phyloP scores from a whole-genome alignment of 53 echinoderm and acorn worm species.

The Antedon mediterranea region DNA sequence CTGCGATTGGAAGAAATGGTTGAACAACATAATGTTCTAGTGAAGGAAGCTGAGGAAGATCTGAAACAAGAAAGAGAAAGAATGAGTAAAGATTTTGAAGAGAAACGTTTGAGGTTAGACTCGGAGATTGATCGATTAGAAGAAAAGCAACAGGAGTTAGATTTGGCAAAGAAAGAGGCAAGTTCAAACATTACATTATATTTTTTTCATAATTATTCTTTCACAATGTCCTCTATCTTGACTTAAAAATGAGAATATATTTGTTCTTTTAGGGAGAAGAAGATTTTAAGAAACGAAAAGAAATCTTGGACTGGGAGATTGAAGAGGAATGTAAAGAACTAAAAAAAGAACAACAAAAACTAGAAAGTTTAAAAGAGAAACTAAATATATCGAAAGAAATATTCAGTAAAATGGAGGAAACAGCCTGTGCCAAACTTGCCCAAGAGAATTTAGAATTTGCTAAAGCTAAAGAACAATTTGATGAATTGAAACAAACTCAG shows the following conservation, averaged over 20 bases:
- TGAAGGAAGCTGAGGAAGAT: neutral
- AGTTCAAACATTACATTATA: too few relatives aligned
- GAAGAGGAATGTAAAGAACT: constrained; percentile 72
- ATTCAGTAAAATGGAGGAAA: constrained; percentile 53
- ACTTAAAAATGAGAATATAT: neutral
- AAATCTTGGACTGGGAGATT: constrained; percentile 49
- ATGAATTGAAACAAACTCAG: constrained; percentile 54
- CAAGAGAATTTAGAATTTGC: constrained; percentile 64
- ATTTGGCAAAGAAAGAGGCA: constrained; percentile 28
- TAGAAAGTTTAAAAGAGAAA: constrained; percentile 73
- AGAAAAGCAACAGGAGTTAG: constrained; percentile 13
- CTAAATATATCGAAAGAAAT: constrained; percentile 49
- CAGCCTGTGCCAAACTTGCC: constrained; percentile 29
- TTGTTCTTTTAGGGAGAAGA: constrained; percentile 34
- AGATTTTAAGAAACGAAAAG: constrained; percentile 43
- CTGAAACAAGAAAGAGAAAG: neutral
- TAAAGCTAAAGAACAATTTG: constrained; percentile 61
- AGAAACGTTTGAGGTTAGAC: constrained; percentile 32
- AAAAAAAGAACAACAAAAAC: constrained; percentile 64
- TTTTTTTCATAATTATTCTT: too few relatives aligned
- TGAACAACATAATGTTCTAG: neutral
- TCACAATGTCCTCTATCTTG: too few relatives aligned
- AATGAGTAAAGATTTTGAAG: constrained; percentile 10
- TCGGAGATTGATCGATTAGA: constrained; percentile 24
- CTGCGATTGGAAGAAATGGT: neutral